Percentiles rank a stretch among this genome's conserved stretches.
Evolutionary conservation across 2,113 vertebrate species (phyloP).

Genomic region (Ammodytes marinus): DNA sequence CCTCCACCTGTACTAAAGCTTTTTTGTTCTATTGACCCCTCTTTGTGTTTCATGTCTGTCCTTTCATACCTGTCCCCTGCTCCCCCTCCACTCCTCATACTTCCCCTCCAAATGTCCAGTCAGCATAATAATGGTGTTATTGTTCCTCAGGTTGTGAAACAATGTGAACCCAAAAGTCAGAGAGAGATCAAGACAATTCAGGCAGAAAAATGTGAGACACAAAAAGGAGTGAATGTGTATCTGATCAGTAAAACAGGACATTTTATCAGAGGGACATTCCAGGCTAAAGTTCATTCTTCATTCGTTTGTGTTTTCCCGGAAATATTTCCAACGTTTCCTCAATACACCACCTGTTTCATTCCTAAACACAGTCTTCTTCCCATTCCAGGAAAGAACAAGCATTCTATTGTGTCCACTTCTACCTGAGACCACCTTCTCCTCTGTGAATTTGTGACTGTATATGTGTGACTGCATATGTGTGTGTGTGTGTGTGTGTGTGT

Average conservation of each 20-base stretch:
- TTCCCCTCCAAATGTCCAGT: not conserved
- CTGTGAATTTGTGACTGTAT: conserved; percentile 15
- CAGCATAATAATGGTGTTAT: conserved; percentile 10
- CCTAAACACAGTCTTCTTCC: not conserved
- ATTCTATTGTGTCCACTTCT: conserved; percentile 61
- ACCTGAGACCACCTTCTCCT: conserved; percentile 52
- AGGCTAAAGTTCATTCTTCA: not conserved
- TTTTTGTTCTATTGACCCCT: not conserved
- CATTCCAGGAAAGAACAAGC: conserved; percentile 61
- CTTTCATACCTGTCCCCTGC: not conserved
- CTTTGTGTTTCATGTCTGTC: conserved; percentile 2
- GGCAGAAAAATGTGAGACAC: not conserved
- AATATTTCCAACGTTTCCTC: conserved; percentile 10
- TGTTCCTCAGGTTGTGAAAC: conserved; percentile 15
- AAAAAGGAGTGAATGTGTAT: not conserved
- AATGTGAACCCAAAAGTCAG: not conserved
- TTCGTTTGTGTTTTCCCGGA: conserved; percentile 32
- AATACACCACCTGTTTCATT: conserved; percentile 16
- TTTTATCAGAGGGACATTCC: conserved; percentile 2
- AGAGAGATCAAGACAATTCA: not conserved
- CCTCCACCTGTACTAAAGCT: not conserved
- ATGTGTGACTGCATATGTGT: not conserved
- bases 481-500: not conserved
- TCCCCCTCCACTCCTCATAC: not conserved
- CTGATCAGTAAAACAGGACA: not conserved